phyloP scores from a whole-genome alignment of 2,113 vertebrate genomes.

The Phrynosoma platyrhinos region DNA sequence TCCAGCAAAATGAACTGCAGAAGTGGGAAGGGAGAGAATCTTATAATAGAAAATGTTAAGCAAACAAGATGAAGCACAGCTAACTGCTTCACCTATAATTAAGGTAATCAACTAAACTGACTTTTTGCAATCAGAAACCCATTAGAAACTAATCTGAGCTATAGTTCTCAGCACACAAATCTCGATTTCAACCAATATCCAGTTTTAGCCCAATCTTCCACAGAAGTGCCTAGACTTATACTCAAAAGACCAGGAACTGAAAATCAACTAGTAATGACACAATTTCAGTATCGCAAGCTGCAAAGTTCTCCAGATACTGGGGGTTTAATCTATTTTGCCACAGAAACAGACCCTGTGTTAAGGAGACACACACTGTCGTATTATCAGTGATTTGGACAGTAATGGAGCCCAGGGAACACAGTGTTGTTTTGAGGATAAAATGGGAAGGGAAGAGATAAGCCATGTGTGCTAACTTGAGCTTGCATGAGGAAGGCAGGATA shows the following conservation, averaged over 20 bases:
- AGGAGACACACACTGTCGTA: not conserved
- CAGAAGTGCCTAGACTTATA: not conserved
- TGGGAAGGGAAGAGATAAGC: too few relatives aligned
- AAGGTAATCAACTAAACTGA: constrained; percentile 30
- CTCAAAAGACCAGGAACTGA: not conserved
- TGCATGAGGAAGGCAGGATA: too few relatives aligned
- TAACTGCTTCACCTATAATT: constrained; percentile 20
- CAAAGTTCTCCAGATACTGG: too few relatives aligned
- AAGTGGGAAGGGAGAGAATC: not conserved
- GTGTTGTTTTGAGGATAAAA: too few relatives aligned
- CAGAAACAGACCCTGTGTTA: not conserved
- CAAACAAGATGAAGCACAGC: constrained; percentile 12
- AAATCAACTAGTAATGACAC: not conserved
- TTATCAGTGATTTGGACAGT: too few relatives aligned
- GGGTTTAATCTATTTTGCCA: not conserved
- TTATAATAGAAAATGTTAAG: constrained; percentile 25
- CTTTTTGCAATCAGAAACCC: constrained; percentile 27
- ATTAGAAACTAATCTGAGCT: constrained; percentile 1
- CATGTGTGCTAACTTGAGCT: too few relatives aligned
- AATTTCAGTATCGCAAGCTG: not conserved
- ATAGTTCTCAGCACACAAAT: not conserved
- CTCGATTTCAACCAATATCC: not conserved
- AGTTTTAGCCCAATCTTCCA: not conserved
- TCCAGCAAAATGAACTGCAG: constrained; percentile 17
- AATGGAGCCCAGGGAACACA: not conserved